Base-by-base conservation (phyloP, 2,888 invertebrate genomes). In the Ichneumon xanthorius region DNA sequence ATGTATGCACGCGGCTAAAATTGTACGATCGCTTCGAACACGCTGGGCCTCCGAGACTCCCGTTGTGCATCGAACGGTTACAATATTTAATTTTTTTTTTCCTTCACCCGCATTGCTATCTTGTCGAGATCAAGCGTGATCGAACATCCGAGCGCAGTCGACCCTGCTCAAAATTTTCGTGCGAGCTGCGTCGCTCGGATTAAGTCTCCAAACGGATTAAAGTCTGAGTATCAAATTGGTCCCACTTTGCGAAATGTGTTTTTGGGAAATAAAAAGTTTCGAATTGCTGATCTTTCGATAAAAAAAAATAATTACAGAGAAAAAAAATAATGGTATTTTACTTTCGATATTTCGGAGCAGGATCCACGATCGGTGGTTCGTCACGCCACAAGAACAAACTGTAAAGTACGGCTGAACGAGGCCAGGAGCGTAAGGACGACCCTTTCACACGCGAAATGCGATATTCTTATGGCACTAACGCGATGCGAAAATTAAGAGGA, bases 101-200 rank as follows among this genome's bases (percentile, higher is more conserved):
- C 58, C 84, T 45, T 73, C 72, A 58, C 70, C 72, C 76, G 55
- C 79, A 58, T 85, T 55, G 72, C 72, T 72, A 75, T 82, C 80
- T 73, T 85, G 71, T 84, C 84, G 88, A 88, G 88, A 88, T 88
- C 88, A 88, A 88, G 88, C 88, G 72, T 84, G 83, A 86, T 72
- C 84, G 80, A 82, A 75, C 53, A 26, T 71, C 75, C 80, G 83
- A 80, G 61, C 80, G 76, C 68, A 11, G 68, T 58, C 26, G 40
- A 84, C 65, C 77, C 76, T 84, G 73, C 72, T 72, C 58, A 5
- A 19, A 58, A 79, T 75, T 9, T 19, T 19, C n/a, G 30, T n/a
- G 37, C 22, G 40, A 77, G 11, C 22, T 55, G 26, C 67, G 26
- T 1, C 58, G 11, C 26, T 53, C 26, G 26, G 26, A 26, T 26